A percentile compares a stretch with the other conserved stretches of the same genome.
Conservation (phyloP, 2,113 vertebrate genomes). For the Orthochromis malagaraziensis region DNA sequence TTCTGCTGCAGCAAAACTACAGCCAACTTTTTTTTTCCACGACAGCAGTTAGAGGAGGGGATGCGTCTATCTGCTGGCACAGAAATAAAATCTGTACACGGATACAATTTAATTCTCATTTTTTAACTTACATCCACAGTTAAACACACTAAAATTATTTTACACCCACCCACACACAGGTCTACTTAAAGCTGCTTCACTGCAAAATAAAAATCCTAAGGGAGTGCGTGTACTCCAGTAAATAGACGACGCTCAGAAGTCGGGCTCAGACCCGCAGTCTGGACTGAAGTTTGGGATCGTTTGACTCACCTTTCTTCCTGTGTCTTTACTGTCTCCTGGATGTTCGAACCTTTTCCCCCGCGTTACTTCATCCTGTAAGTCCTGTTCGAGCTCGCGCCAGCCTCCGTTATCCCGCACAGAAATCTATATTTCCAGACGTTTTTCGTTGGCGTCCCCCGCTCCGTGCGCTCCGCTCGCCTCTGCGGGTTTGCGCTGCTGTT, state of each 20-base stretch:
- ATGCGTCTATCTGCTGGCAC: slow-evolving; percentile 27
- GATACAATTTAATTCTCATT: background rate
- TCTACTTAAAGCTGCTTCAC: background rate
- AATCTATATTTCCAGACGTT: background rate
- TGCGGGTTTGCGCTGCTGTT: background rate
- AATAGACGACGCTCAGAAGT: slow-evolving; percentile 29
- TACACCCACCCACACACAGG: fast-evolving
- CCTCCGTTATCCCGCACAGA: background rate
- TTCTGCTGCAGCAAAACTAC: background rate
- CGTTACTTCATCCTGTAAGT: background rate
- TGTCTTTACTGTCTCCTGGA: background rate
- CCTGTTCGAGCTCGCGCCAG: background rate
- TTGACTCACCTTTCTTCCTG: slow-evolving; percentile 8
- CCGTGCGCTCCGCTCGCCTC: background rate
- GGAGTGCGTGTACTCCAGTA: background rate
- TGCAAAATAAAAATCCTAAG: fast-evolving
- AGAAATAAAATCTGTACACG: background rate
- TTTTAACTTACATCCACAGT: background rate
- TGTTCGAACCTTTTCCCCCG: fast-evolving
- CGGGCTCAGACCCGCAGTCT: background rate
- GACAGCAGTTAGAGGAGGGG: background rate
- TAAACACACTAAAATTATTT: background rate
- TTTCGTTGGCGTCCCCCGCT: background rate
- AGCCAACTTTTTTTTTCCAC: slow-evolving; percentile 45
- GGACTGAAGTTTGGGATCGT: slow-evolving; percentile 3